Percentiles rank a stretch among this genome's conserved stretches.
Evolutionary conservation across 2,888 invertebrate species (phyloP).

Genomic region (Hyles lineata): DNA sequence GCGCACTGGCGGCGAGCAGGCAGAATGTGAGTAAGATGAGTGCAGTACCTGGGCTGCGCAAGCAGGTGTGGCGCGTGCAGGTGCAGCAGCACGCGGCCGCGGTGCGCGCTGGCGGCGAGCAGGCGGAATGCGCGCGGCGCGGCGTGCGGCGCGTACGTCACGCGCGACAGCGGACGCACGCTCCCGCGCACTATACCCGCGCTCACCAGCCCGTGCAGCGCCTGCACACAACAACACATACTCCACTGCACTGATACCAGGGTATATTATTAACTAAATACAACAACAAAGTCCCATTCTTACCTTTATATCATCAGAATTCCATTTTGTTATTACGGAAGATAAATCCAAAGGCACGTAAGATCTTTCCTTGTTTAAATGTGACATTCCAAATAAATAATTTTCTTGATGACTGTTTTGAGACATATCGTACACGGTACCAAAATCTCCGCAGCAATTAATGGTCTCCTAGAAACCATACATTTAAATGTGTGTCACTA

Average conservation of each 20-base stretch:
- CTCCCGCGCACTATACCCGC: no score
- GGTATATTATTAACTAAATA: no score
- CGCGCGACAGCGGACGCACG: no score
- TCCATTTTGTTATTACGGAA: conserved; percentile 47
- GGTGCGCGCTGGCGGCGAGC: no score
- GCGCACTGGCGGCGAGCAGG: conserved; percentile 58
- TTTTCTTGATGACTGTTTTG: conserved; percentile 50
- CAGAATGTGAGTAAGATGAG: conserved; percentile 53
- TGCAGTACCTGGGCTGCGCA: conserved; percentile 35
- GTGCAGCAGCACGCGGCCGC: no score
- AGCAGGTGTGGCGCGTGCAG: conserved; percentile 30
- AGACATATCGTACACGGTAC: conserved; percentile 51
- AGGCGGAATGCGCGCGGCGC: no score
- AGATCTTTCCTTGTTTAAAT: conserved; percentile 44
- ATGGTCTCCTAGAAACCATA: conserved; percentile 44
- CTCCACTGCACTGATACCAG: no score
- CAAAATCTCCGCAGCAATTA: conserved; percentile 44
- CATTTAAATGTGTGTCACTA: neutral
- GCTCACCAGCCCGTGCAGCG: no score
- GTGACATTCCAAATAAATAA: conserved; percentile 51
- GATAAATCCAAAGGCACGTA: conserved; percentile 53
- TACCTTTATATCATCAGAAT: conserved; percentile 49
- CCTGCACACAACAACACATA: no score
- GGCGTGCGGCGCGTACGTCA: no score
- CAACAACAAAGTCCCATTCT: no score